Evolutionary conservation across 2,888 invertebrate genomes (phyloP).

Genomic region (Desoria tigrina): DNA sequence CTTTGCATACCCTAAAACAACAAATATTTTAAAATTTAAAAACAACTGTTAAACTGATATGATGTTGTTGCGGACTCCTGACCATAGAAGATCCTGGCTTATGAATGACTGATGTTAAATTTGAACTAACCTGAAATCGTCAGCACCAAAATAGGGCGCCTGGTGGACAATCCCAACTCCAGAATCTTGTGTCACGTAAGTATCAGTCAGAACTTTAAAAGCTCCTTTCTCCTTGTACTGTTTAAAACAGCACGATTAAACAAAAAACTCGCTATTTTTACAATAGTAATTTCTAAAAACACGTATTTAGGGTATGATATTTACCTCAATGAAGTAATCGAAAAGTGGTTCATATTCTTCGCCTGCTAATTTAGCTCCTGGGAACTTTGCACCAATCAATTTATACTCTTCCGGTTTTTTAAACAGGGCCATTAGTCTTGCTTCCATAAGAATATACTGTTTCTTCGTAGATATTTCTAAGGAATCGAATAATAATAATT

Average conservation of each 20-base stretch:
- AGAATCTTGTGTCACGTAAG: constrained; percentile 92
- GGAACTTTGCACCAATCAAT: constrained; percentile 75
- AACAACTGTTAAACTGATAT: not conserved
- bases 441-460: constrained; percentile 81
- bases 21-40: constrained; percentile 7
- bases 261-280: not conserved
- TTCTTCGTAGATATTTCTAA: constrained; percentile 65
- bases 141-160: constrained; percentile 98
- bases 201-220: constrained; percentile 81
- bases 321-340: constrained; percentile 74
- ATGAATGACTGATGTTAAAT: too few species aligned
- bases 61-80: too few species aligned
- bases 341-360: constrained; percentile 84
- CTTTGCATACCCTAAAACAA: constrained; percentile 65
- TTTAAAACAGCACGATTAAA: too few species aligned
- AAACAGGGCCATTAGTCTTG: constrained; percentile 74
- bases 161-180: constrained; percentile 98
- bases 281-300: not conserved
- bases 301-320: not conserved
- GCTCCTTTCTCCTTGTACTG: constrained; percentile 63
- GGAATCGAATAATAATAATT: constrained; percentile 21
- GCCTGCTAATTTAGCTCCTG: constrained; percentile 76
- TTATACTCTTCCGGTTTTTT: constrained; percentile 77
- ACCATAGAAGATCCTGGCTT: not conserved
- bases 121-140: constrained; percentile 71